Conservation (phyloP, 2,888 invertebrate genomes). For the Pristionchus mayeri region DNA sequence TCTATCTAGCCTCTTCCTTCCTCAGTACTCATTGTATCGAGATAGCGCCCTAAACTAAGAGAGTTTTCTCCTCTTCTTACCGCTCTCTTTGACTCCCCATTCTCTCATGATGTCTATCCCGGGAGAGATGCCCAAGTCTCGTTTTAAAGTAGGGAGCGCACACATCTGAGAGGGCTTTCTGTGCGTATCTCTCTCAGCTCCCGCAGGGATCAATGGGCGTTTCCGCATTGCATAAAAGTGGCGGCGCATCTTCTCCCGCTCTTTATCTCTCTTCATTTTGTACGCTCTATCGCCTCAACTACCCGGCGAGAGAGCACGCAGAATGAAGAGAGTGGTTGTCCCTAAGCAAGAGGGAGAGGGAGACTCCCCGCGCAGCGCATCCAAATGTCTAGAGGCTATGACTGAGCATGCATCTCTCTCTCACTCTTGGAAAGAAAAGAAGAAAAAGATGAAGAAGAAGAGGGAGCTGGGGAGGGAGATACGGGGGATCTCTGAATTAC, state of each 20-base stretch:
- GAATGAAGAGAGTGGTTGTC: too few species aligned
- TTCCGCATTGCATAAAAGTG: conserved; percentile 19
- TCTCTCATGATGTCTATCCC: too few species aligned
- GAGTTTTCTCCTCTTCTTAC: not conserved
- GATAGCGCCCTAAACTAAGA: too few species aligned
- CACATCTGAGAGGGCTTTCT: too few species aligned
- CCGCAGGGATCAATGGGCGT: conserved; percentile 8
- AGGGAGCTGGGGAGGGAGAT: not conserved
- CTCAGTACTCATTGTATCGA: too few species aligned
- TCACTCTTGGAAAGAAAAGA: not conserved
- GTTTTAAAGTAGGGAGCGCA: too few species aligned
- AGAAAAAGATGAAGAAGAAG: not conserved
- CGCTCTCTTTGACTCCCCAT: not conserved
- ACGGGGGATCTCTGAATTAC: too few species aligned
- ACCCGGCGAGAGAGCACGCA: not conserved
- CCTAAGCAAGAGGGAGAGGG: too few species aligned
- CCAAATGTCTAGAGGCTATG: conserved; percentile 13
- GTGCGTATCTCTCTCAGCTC: too few species aligned
- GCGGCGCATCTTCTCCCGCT: not conserved
- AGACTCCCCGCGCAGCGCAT: not conserved
- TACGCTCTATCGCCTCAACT: not conserved
- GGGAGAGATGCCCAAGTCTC: too few species aligned
- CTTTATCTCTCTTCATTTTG: not conserved
- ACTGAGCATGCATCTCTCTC: too few species aligned
- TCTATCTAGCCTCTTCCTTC: not conserved